phyloP scores from a whole-genome alignment of 2,888 invertebrate genomes.

The Ophion costatus region DNA sequence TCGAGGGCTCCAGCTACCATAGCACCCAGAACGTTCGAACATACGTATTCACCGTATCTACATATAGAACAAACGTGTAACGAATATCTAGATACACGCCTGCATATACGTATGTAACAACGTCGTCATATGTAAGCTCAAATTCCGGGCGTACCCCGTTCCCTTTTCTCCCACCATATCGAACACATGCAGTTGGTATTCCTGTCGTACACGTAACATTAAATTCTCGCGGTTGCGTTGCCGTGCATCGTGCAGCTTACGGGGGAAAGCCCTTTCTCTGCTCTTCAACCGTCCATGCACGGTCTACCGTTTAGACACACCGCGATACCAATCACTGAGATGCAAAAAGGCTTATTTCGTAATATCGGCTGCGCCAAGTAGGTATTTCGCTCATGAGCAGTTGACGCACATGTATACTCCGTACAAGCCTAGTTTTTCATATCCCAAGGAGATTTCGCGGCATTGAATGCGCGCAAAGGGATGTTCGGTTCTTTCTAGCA shows the following conservation, averaged over 20 bases:
- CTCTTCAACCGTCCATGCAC: background rate
- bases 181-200: conserved; percentile 26
- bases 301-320: background rate
- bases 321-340: background rate
- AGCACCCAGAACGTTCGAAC: conserved; percentile 29
- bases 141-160: conserved; percentile 17
- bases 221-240: conserved; percentile 13
- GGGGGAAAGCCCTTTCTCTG: background rate
- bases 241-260: background rate
- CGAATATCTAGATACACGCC: background rate
- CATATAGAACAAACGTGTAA: conserved; percentile 23
- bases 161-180: conserved; percentile 21
- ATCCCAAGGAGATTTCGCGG: background rate
- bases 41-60: conserved; percentile 12
- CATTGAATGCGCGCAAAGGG: conserved; percentile 7
- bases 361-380: background rate
- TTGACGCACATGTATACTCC: background rate
- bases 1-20: conserved; percentile 50
- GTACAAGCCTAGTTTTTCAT: background rate
- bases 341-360: background rate
- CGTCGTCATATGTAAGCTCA: conserved; percentile 28
- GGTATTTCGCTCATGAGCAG: background rate
- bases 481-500: conserved; percentile 32
- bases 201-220: conserved; percentile 21
- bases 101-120: conserved; percentile 1